phyloP scores from a whole-genome alignment of 2,113 vertebrate genomes.

The Pogona vitticeps region DNA sequence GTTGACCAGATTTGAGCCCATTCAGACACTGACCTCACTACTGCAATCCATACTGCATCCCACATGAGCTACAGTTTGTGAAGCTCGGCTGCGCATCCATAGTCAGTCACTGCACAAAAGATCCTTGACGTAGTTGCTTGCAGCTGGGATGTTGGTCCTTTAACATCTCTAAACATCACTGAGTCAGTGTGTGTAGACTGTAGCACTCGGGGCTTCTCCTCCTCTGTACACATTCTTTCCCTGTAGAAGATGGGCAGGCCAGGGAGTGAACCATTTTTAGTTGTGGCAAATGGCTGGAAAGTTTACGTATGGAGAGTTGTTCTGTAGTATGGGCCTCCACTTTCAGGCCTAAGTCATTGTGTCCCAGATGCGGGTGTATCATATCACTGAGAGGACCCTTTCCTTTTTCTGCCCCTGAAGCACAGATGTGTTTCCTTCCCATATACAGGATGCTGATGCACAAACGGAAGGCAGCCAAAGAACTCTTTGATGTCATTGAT shows the following conservation, averaged over 20 bases:
- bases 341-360: background rate
- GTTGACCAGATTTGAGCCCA: no score
- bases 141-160: background rate
- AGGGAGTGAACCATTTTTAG: background rate
- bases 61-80: no score
- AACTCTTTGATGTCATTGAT: conserved; percentile 89
- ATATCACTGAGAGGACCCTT: background rate
- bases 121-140: background rate
- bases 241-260: no score
- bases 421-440: background rate
- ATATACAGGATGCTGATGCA: conserved; percentile 84
- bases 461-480: conserved; percentile 76
- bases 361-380: background rate
- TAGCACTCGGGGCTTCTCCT: no score
- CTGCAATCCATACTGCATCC: no score
- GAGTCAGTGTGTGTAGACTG: background rate
- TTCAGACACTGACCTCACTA: no score
- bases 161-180: background rate
- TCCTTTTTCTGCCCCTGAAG: background rate
- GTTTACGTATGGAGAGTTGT: background rate
- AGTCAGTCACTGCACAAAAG: background rate
- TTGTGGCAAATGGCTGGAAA: background rate
- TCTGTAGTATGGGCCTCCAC: background rate
- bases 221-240: no score
- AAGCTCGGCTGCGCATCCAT: background rate